Conservation (phyloP, 2,888 invertebrate species). For the Mimas tiliae region DNA sequence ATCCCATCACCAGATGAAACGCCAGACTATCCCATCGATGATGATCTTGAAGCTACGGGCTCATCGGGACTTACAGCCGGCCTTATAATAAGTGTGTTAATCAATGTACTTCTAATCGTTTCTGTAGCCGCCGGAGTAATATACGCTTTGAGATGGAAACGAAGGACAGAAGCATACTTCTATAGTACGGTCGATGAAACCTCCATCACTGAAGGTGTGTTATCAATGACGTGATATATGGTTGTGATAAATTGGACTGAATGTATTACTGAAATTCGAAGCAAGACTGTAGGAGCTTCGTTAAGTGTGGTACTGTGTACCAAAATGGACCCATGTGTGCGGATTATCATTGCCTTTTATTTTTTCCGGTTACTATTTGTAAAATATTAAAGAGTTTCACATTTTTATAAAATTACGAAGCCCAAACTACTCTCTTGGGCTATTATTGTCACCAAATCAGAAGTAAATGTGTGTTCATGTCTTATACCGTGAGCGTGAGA, state of each 20-base stretch:
- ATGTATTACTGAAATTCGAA: not conserved
- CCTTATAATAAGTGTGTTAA: constrained; percentile 57
- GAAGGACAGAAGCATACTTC: constrained; percentile 51
- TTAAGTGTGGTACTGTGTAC: not conserved
- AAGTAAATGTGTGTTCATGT: too few relatives aligned
- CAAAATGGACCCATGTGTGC: not conserved
- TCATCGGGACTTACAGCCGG: constrained; percentile 41
- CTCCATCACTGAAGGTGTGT: constrained; percentile 49
- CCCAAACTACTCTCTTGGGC: too few relatives aligned
- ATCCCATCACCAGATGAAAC: constrained; percentile 33
- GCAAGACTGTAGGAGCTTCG: not conserved
- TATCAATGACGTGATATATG: constrained; percentile 41
- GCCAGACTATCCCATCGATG: constrained; percentile 36
- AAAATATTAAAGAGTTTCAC: too few relatives aligned
- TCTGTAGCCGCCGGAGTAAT: constrained; percentile 48
- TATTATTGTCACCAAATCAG: too few relatives aligned
- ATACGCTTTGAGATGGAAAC: constrained; percentile 54
- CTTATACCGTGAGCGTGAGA: too few relatives aligned
- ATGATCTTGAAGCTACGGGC: constrained; percentile 28
- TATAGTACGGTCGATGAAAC: constrained; percentile 55
- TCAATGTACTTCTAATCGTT: constrained; percentile 59
- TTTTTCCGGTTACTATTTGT: too few relatives aligned
- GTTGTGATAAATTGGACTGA: not conserved
- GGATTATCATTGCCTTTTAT: not conserved
- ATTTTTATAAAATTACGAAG: too few relatives aligned